A percentile compares a stretch with the other conserved stretches of the same genome.
phyloP scores from a whole-genome alignment of 2,888 invertebrate genomes.

The Sesia bembeciformis region DNA sequence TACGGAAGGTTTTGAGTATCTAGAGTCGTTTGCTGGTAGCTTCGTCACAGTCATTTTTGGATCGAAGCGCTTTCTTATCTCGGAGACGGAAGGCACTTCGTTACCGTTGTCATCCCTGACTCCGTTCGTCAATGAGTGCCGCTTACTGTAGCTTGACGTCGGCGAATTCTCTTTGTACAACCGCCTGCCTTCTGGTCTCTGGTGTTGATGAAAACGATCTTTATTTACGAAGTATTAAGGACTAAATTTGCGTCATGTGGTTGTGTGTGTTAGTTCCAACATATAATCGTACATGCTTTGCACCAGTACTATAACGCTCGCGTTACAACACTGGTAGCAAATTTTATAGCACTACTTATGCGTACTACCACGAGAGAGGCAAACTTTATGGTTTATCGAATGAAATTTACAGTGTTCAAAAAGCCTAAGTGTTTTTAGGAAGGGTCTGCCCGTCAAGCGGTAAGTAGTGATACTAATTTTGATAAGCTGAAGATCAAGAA shows the following conservation, averaged over 20 bases:
- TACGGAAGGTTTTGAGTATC: constrained; percentile 41
- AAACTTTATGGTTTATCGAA: constrained; percentile 2
- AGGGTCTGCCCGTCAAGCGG: constrained; percentile 9
- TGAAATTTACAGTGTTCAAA: neutral
- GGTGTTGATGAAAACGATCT: constrained; percentile 37
- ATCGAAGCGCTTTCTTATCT: constrained; percentile 75
- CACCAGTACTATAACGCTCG: constrained; percentile 4
- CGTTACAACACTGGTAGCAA: neutral
- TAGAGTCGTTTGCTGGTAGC: constrained; percentile 53
- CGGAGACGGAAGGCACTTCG: constrained; percentile 72
- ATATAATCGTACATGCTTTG: constrained; percentile 32
- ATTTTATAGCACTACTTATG: constrained; percentile 14
- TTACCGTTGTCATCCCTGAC: constrained; percentile 75
- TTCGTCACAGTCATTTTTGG: constrained; percentile 65
- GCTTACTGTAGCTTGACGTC: constrained; percentile 46
- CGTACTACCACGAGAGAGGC: constrained; percentile 5
- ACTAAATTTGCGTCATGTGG: constrained; percentile 39
- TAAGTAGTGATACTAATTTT: constrained; percentile 3
- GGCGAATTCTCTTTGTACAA: constrained; percentile 58
- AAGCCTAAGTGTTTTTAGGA: neutral
- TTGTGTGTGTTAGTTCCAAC: constrained; percentile 67
- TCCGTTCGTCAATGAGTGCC: constrained; percentile 53
- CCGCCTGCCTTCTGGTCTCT: constrained; percentile 61
- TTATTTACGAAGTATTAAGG: constrained; percentile 10
- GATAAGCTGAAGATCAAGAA: constrained; percentile 10